phyloP scores from a whole-genome alignment of 2,888 invertebrate species.

The Seladonia tumulorum region DNA sequence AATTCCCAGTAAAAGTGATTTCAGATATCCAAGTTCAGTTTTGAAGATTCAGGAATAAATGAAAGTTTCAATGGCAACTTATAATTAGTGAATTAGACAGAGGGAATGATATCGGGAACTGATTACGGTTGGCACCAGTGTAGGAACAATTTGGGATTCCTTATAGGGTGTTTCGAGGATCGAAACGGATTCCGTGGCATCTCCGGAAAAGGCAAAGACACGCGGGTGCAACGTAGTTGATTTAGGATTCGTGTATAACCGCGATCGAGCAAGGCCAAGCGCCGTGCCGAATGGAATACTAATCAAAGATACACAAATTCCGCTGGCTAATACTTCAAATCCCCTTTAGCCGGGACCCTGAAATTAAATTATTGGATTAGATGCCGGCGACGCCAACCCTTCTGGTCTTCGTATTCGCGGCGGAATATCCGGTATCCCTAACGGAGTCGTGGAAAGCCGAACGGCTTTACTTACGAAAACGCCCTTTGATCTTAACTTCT shows the following conservation, averaged over 20 bases:
- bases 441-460: slow-evolving; percentile 60
- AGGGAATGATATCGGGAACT: background rate
- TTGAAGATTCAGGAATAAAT: background rate
- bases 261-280: slow-evolving; percentile 80
- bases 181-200: slow-evolving; percentile 52
- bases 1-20: too few species aligned
- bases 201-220: slow-evolving; percentile 72
- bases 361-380: slow-evolving; percentile 84
- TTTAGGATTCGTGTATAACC: slow-evolving; percentile 82
- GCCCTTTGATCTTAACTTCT: slow-evolving; percentile 57
- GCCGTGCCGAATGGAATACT: slow-evolving; percentile 82
- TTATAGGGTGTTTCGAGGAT: slow-evolving; percentile 52
- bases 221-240: slow-evolving; percentile 74
- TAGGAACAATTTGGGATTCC: background rate
- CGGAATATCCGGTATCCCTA: slow-evolving; percentile 58
- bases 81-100: background rate
- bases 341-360: slow-evolving; percentile 82
- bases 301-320: slow-evolving; percentile 84
- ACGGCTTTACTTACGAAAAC: slow-evolving; percentile 51
- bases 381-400: slow-evolving; percentile 77
- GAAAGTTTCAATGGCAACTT: background rate
- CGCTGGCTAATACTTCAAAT: slow-evolving; percentile 84
- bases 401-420: slow-evolving; percentile 55
- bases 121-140: background rate
- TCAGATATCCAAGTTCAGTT: too few species aligned